A percentile compares a stretch with the other conserved stretches of the same genome.
These are phyloP conservation scores for Crotalus viridis DNA, from an alignment of 2,113 vertebrate species.

Conservation along the genomic window DNA sequence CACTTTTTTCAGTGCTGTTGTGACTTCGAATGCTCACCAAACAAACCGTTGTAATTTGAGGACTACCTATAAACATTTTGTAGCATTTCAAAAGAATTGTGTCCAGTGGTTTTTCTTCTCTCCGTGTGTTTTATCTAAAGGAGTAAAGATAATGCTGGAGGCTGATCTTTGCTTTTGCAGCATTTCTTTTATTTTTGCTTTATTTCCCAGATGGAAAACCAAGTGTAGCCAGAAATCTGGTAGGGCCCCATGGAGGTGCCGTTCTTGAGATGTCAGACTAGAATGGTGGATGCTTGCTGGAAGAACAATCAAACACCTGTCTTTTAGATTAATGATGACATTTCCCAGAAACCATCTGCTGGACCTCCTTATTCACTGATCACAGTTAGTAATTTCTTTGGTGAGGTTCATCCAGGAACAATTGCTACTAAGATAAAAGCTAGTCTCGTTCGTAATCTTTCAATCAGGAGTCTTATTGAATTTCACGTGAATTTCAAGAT, in stretches of 20 bases:
- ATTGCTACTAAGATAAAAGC: slow-evolving; percentile 12
- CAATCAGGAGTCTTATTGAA: slow-evolving; percentile 26
- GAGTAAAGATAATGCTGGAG: too few species aligned
- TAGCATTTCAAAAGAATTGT: too few species aligned
- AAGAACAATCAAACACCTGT: neutral
- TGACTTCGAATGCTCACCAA: too few species aligned
- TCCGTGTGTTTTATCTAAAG: neutral
- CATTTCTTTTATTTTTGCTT: neutral
- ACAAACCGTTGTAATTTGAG: too few species aligned
- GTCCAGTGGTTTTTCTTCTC: neutral
- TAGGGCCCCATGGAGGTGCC: neutral
- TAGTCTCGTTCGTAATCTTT: slow-evolving; percentile 31
- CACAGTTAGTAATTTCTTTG: slow-evolving; percentile 6
- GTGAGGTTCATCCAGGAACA: neutral
- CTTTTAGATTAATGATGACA: neutral
- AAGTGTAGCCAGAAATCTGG: neutral
- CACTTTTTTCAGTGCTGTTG: too few species aligned
- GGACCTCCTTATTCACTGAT: neutral
- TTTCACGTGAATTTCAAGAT: slow-evolving; percentile 39
- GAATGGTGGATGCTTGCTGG: neutral
- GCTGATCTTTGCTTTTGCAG: too few species aligned
- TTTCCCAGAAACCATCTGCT: neutral
- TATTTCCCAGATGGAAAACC: neutral
- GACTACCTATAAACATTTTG: neutral
- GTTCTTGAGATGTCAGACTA: neutral